Conservation (phyloP, 2,888 invertebrate species). For the Protonemura montana region DNA sequence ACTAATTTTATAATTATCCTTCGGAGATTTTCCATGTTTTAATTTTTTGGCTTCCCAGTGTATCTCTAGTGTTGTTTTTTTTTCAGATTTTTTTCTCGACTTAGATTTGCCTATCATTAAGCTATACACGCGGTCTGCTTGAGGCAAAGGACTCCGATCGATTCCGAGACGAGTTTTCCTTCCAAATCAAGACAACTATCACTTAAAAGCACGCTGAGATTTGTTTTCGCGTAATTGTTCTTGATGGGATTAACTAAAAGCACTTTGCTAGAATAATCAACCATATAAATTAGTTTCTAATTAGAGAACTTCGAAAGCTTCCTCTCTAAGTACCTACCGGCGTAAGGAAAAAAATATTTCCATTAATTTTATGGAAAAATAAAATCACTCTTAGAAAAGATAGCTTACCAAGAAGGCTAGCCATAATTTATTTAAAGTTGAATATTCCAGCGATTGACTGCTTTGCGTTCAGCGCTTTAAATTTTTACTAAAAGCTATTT, state of each 20-base stretch:
- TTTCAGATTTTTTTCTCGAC: too few relatives aligned
- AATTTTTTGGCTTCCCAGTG: too few relatives aligned
- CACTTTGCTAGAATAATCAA: slow-evolving; percentile 12
- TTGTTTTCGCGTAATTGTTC: neutral
- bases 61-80: too few relatives aligned
- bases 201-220: neutral
- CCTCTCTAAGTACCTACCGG: neutral
- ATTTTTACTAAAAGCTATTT: neutral
- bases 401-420: neutral
- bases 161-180: neutral
- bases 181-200: neutral
- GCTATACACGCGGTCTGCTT: too few relatives aligned
- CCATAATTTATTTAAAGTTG: neutral
- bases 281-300: neutral
- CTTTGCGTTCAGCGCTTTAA: neutral
- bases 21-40: too few relatives aligned
- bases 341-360: neutral
- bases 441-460: neutral
- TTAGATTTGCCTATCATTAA: too few relatives aligned
- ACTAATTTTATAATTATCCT: too few relatives aligned
- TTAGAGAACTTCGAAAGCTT: neutral
- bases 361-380: neutral
- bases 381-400: neutral
- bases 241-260: neutral
- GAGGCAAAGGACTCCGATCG: too few relatives aligned